Conservation (phyloP, 2,113 vertebrate genomes). For the Hystrix cristata region DNA sequence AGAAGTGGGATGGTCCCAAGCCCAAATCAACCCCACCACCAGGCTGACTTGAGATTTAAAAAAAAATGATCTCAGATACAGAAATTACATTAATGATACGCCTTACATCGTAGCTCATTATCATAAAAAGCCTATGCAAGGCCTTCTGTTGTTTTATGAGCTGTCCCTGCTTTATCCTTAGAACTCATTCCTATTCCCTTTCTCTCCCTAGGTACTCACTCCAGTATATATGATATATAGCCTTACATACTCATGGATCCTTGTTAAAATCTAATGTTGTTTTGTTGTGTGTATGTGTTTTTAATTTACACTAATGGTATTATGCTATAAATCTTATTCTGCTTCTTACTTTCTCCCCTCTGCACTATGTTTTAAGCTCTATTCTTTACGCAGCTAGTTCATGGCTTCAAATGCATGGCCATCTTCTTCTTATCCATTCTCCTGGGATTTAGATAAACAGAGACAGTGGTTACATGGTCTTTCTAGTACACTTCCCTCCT, state of each 20-base stretch:
- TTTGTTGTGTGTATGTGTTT: slow-evolving; percentile 68
- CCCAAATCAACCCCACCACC: background rate
- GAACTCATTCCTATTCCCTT: background rate
- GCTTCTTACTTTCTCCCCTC: slow-evolving; percentile 18
- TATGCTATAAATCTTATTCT: slow-evolving; percentile 77
- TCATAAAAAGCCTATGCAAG: slow-evolving; percentile 6
- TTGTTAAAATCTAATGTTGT: slow-evolving; percentile 77
- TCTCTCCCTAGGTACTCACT: background rate
- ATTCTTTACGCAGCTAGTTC: background rate
- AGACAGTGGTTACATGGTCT: background rate
- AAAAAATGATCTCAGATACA: background rate
- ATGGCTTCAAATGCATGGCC: background rate
- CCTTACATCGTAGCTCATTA: background rate
- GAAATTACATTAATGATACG: slow-evolving; percentile 37
- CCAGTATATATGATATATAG: slow-evolving; percentile 65
- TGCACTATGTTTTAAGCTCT: slow-evolving; percentile 30
- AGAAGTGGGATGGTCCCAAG: too few species aligned
- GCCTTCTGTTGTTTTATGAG: slow-evolving; percentile 25
- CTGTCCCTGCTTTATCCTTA: background rate
- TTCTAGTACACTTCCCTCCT: background rate
- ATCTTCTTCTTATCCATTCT: background rate
- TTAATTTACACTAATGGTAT: slow-evolving; percentile 79
- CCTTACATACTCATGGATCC: slow-evolving; percentile 45
- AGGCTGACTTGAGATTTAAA: background rate
- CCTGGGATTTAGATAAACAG: background rate